Base-by-base conservation (phyloP, 2,888 invertebrate species). In the Cryptocephalus primarius region DNA sequence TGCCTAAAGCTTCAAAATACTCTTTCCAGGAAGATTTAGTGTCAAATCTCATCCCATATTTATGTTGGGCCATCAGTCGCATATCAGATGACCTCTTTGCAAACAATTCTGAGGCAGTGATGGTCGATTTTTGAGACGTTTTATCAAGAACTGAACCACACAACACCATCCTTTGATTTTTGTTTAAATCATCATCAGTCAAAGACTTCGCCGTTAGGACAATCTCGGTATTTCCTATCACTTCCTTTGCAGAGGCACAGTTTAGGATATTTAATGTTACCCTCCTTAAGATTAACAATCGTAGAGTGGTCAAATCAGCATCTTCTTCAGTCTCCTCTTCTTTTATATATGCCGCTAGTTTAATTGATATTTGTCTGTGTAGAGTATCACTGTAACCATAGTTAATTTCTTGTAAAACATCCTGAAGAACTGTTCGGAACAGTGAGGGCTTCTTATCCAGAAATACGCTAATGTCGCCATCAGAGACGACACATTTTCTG, bases 21-120 rank as follows among this genome's bases (percentile, higher is more conserved):
- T 75, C 73, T 42, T 71, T 68, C 73, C 79, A 78, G 49, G 72
- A 71, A 14, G 63, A 55, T 43, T 72, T 71, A 4, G 73, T 67
- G 32, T 73, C 66, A 0, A 75, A 71, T 51, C 79, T 71, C 1
- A 79, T 60, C 2, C 82, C 79, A 64, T 79, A 79, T 60, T 83
- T 85, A 56, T 84, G 82, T 63, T 81, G 75, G 1, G 82, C 82
- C 67, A 82, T 78, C 4, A 80, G 62, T 34, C 75, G 73, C 76
- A 84, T 78, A 57, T 83, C 82, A 43, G 71, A 68, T 52, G 78
- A 74, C 40, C 83, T 72, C 55, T 77, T 66, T 11, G 81, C 82
- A 48, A 46, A 64, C 63, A 77, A 79, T n/a, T 75, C 72, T 38
- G 70, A 62, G 49, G 75, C 72, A 39, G 60, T 72, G n/a, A 75